Evolutionary conservation across 92 coral and sea anemone species (phyloP), one percentile per base, ranked within the genome.

Genomic region (Parazoanthus atlanticus): DNA sequence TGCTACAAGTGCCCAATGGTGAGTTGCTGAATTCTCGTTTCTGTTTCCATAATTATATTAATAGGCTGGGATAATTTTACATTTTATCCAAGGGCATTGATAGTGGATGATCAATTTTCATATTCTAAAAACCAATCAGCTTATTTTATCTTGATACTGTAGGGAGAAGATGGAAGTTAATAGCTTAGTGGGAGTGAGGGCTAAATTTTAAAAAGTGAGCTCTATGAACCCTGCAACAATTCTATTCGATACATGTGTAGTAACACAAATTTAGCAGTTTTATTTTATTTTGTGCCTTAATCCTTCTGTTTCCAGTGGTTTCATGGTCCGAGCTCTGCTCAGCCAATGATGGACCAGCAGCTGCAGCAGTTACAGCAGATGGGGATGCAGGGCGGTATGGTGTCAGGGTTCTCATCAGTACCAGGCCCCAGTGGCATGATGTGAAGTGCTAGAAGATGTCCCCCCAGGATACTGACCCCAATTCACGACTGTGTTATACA

Each of bases 371-470:
- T 84, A 19, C 78, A 75, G n/a, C 79, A 26, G 26, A 3, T 72
- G 29, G 66, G 79, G 11, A 54, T 28, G 11, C 78, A 69, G 32
- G 43, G 87, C 29, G 9, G 84, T 36, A 73, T 83, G 74, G 77
- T 65, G 75, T 46, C 86, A 70, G 66, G 70, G 34, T 77, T 80
- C 41, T 31, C 86, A 28, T 36, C 89, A 47, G 66, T 8, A 30
- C 87, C 87, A 67, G 89, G 84, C 38, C 79, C 92, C 13, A 84
- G 89, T n/a, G 85, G 89, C 78, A 85, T 34, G 92, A 85, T 90
- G 86, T 88, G 30, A 29, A 72, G 33, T 40, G 31, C 47, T 30
- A 46, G 58, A 12, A 52, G 3, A 13, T 52, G 19, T 52, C 58
- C 21, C 21, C 21, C 58, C 58, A 52, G 3, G 21, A 46, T 52